These are phyloP conservation scores for Anodontia alba DNA, from an alignment of 2,888 invertebrate genomes.

Conservation along the genomic window DNA sequence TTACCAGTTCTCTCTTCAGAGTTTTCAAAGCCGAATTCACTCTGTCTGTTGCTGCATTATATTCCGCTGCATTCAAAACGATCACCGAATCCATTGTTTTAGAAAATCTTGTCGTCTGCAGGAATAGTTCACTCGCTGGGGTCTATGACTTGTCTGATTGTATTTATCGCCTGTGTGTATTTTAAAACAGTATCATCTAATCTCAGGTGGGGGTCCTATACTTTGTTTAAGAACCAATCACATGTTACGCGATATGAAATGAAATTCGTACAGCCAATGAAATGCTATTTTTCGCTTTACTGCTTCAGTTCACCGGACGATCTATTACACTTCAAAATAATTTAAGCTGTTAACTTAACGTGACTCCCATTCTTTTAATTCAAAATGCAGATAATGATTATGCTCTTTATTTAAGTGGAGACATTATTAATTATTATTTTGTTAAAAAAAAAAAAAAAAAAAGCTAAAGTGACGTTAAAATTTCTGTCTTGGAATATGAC, in stretches of 20 bases:
- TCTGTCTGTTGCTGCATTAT: constrained; percentile 63
- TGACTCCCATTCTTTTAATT: no score
- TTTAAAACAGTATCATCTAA: background rate
- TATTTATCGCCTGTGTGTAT: background rate
- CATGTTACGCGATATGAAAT: background rate
- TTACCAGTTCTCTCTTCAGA: constrained; percentile 62
- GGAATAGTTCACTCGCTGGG: background rate
- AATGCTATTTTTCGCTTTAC: background rate
- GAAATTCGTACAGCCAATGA: background rate
- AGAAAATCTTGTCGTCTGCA: background rate
- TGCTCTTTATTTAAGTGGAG: no score
- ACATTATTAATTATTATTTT: no score
- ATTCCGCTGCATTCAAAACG: constrained; percentile 56
- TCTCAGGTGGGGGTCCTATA: background rate
- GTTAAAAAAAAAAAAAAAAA: no score
- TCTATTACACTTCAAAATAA: no score
- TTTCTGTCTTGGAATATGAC: no score
- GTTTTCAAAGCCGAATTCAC: constrained; percentile 55
- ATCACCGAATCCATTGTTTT: constrained; percentile 48
- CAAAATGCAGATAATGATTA: no score
- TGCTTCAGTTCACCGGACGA: background rate
- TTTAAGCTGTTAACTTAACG: no score
- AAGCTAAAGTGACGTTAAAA: no score
- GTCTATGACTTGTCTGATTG: background rate
- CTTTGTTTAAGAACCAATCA: background rate